Evolutionary conservation across 2,888 invertebrate genomes (phyloP), one percentile per base, ranked within the genome.

Genomic region (Chelonus formosanus): DNA sequence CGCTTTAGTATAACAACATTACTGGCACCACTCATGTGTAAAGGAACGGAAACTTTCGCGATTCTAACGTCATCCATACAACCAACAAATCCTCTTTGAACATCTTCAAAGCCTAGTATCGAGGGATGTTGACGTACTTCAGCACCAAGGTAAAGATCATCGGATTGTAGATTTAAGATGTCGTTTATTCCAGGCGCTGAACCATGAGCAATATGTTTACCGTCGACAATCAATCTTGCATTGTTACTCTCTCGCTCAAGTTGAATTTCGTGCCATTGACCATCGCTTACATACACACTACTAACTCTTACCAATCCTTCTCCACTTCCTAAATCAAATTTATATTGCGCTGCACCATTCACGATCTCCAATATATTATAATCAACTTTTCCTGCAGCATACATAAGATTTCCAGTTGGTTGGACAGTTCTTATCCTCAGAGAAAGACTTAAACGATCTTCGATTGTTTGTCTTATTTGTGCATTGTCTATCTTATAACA

Each of bases 301-400:
- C 90, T 89, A 2, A 94, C 92, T 70, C 92, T 88, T 40, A 96
- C 92, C 62, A 92, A 85, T 45, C 94, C 96, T 84, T 93, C 93
- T 4, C 97, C 98, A 72, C 93, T 92, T 31, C 98, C 98, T 73
- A 97, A 89, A 83, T 98, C 95, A 87, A 96, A 95, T 72, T 94
- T 90, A 84, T 95, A 96, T 83, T 95, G 95, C 7, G 96, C 89
- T 57, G 90, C 89, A 0, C 97, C 97, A 82, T 95, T 93, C 20
- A 90, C 90, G 63, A 92, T 90, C 88, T 97, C 96, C 65, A 98
- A 86, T 72, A 94, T 90, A 75, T 94, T 95, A 84, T 94, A 96
- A 83, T 98, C 97, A 54, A 94, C 89, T 78, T 91, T 91, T 0
- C 97, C 97, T 60, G 92, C 89, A 4, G 92, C 92, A 82, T 92